These are phyloP conservation scores for Cairina moschata DNA, from an alignment of 2,113 vertebrate genomes.

Conservation along the genomic window DNA sequence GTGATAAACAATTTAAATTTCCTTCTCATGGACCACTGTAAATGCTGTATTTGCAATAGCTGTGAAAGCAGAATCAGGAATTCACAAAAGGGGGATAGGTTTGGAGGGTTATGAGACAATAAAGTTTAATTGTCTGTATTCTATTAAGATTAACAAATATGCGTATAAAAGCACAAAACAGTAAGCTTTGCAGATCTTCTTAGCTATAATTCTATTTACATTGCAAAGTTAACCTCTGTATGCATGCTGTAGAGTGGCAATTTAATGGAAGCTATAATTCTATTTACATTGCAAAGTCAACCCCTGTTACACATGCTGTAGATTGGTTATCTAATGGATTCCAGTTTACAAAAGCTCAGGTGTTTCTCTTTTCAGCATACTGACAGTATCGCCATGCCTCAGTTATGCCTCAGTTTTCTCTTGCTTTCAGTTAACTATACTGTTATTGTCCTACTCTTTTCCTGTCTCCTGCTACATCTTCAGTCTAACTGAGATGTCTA, in stretches of 20 bases:
- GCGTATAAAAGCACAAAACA: neutral
- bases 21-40: neutral
- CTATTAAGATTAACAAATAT: neutral
- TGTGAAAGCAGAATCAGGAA: neutral
- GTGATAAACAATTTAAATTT: neutral
- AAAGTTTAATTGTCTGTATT: conserved; percentile 1
- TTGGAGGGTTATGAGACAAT: neutral
- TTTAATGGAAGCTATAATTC: neutral
- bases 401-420: neutral
- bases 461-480: neutral
- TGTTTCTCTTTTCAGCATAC: neutral
- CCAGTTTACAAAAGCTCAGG: neutral
- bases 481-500: neutral
- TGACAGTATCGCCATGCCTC: accelerated
- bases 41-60: neutral
- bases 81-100: neutral
- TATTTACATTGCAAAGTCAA: neutral
- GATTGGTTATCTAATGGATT: neutral
- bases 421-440: neutral
- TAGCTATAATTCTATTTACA: neutral
- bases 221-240: neutral
- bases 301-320: neutral
- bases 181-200: neutral
- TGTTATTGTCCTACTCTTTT: neutral
- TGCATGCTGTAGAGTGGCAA: neutral